Conservation (phyloP, 2,113 vertebrate genomes). For the Anolis carolinensis region DNA sequence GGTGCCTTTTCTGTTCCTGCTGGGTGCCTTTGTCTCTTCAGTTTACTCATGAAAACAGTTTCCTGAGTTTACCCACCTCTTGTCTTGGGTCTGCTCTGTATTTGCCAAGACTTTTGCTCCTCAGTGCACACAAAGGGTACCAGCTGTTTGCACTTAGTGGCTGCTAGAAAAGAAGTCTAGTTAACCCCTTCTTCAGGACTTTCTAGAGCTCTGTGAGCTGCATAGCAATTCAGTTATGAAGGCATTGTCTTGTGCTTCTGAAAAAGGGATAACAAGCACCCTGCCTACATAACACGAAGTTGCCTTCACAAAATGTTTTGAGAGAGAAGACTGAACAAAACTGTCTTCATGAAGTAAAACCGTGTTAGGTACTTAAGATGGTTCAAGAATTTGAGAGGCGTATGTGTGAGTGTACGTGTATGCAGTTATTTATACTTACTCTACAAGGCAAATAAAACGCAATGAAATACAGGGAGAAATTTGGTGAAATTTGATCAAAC, state of each 20-base stretch:
- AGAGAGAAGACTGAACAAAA: neutral
- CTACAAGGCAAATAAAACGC: neutral
- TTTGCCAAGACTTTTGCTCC: constrained; percentile 75
- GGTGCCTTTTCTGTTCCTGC: constrained; percentile 78
- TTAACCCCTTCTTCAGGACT: constrained; percentile 62
- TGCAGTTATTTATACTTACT: neutral
- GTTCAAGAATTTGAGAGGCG: neutral
- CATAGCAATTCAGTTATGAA: constrained; percentile 1
- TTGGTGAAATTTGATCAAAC: neutral
- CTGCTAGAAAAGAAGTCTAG: constrained; percentile 36
- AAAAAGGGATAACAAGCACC: rapidly evolving
- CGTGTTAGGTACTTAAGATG: neutral
- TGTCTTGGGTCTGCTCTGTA: constrained; percentile 62
- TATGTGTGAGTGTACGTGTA: too few relatives aligned
- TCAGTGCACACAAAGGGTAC: constrained; percentile 76
- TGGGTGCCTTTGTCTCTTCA: constrained; percentile 79
- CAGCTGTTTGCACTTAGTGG: constrained; percentile 79
- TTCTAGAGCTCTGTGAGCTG: neutral
- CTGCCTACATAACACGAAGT: constrained; percentile 2
- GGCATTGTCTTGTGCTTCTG: neutral
- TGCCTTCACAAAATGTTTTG: constrained; percentile 19
- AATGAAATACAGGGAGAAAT: neutral
- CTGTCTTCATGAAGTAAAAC: neutral
- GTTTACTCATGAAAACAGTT: constrained; percentile 83
- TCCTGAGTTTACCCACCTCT: constrained; percentile 84